Conservation (phyloP, 2,888 invertebrate genomes). For the Hypercompe scribonia region DNA sequence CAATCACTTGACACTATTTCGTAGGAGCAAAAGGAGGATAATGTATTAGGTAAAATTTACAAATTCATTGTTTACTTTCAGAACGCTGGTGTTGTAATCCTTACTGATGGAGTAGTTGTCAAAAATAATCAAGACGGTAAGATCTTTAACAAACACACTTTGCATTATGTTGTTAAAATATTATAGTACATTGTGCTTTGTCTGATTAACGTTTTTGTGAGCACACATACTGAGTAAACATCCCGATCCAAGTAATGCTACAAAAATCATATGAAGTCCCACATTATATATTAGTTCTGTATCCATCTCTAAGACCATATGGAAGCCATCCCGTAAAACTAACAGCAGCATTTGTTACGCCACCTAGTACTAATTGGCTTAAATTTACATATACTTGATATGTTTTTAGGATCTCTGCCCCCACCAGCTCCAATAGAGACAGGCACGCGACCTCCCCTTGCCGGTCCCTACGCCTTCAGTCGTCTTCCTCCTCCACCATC, state of each 20-base stretch:
- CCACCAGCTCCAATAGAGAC: conserved; percentile 72
- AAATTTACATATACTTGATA: background rate
- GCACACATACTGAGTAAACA: background rate
- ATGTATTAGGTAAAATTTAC: background rate
- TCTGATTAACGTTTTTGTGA: background rate
- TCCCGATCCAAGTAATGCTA: background rate
- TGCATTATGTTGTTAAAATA: background rate
- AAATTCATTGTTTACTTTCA: conserved; percentile 69
- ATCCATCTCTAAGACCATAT: too few species aligned
- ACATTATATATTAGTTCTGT: background rate
- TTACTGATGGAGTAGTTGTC: conserved; percentile 91
- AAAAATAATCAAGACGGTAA: conserved; percentile 88
- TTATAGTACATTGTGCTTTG: background rate
- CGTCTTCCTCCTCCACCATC: conserved; percentile 93
- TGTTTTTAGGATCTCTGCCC: conserved; percentile 34
- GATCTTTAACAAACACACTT: conserved; percentile 39
- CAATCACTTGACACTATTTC: background rate
- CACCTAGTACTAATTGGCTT: background rate
- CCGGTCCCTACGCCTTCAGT: conserved; percentile 96
- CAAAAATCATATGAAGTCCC: background rate
- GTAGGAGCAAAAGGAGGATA: background rate
- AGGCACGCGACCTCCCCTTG: conserved; percentile 92
- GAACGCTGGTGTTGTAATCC: conserved; percentile 91
- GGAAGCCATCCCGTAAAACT: too few species aligned
- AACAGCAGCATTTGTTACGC: background rate